Percentiles rank a stretch among this genome's conserved stretches.
These are phyloP conservation scores for Oconnorella tubifera DNA, from an alignment of 2,888 invertebrate species.

Conservation along the genomic window DNA sequence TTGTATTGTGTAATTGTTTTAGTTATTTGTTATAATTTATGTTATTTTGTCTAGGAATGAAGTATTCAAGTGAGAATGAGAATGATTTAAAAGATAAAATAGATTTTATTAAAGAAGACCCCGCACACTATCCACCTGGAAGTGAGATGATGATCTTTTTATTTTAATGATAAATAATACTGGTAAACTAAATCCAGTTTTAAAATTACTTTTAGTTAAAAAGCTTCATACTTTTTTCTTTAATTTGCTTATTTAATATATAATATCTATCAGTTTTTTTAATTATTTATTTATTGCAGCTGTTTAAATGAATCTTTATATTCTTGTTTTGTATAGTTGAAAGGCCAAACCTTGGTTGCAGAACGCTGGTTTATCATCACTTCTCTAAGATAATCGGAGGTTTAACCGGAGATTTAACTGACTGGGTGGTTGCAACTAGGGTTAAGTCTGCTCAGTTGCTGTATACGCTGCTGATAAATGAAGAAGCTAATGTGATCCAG, in stretches of 20 bases:
- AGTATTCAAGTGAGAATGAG: conserved; percentile 81
- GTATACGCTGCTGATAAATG: conserved; percentile 69
- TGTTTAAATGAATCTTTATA: too few relatives aligned
- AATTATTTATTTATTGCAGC: too few relatives aligned
- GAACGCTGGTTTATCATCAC: conserved; percentile 72
- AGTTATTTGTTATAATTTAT: too few relatives aligned
- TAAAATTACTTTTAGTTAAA: too few relatives aligned
- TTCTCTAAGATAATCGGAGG: conserved; percentile 69
- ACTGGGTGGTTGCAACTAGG: conserved; percentile 71
- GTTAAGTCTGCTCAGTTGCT: conserved; percentile 73
- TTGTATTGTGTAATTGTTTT: too few relatives aligned
- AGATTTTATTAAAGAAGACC: conserved; percentile 65
- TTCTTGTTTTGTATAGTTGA: conserved; percentile 62
- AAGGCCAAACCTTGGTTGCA: conserved; percentile 83
- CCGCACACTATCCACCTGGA: conserved; percentile 70
- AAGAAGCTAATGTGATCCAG: conserved; percentile 70
- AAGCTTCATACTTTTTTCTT: too few relatives aligned
- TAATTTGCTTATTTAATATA: too few relatives aligned
- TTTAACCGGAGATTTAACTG: conserved; percentile 67
- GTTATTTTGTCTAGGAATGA: conserved; percentile 72
- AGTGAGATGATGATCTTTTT: neutral
- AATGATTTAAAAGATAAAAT: conserved; percentile 77
- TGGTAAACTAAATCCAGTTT: too few relatives aligned
- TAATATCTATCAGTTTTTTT: too few relatives aligned
- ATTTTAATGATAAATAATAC: too few relatives aligned